Evolutionary conservation across 2,113 vertebrate species (phyloP).

Genomic region (Peromyscus polionotus): DNA sequence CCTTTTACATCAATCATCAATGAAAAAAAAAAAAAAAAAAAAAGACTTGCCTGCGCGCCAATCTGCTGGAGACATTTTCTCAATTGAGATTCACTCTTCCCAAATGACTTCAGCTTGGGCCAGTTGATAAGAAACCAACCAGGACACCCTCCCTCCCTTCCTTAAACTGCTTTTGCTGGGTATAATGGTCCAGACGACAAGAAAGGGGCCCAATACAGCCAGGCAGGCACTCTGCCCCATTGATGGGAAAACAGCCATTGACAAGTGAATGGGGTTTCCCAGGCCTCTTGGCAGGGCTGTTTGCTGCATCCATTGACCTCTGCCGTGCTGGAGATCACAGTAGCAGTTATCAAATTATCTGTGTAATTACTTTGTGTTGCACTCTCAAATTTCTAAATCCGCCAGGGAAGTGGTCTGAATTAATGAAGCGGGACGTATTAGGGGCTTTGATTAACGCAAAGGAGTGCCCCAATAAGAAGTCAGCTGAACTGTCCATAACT

Average conservation of each 20-base stretch:
- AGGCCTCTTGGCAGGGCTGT: not conserved
- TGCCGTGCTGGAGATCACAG: not conserved
- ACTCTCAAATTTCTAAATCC: not conserved
- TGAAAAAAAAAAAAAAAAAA: not conserved
- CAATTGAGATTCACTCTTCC: not conserved
- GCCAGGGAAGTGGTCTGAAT: not conserved
- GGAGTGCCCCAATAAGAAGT: not conserved
- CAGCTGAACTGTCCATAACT: fast-evolving
- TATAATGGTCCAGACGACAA: not conserved
- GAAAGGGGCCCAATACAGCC: not conserved
- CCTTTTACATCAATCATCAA: not conserved
- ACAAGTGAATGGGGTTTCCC: not conserved
- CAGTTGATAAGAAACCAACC: not conserved
- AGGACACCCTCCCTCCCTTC: not conserved
- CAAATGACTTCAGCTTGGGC: not conserved
- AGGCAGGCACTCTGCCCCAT: too few species aligned
- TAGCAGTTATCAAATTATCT: not conserved
- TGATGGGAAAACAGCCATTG: not conserved
- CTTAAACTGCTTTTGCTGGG: not conserved
- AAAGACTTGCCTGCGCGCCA: not conserved
- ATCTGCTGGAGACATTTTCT: not conserved
- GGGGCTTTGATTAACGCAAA: not conserved
- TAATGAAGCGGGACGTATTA: too few species aligned
- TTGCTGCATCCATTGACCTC: not conserved
- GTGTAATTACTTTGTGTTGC: not conserved